These are phyloP conservation scores for Campoplex capitator DNA, from an alignment of 2,888 invertebrate genomes.

Conservation along the genomic window DNA sequence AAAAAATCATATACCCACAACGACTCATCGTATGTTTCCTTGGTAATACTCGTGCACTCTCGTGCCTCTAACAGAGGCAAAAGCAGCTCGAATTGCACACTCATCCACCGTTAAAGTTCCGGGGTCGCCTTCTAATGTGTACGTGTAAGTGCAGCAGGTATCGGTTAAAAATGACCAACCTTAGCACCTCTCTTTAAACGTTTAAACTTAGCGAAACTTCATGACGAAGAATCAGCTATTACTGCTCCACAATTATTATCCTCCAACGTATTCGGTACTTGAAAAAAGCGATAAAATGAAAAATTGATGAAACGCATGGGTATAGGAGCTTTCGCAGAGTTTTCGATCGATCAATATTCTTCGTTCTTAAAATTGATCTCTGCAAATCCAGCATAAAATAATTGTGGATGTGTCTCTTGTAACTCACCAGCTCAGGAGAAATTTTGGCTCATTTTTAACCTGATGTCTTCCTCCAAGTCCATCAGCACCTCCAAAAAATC, in stretches of 20 bases:
- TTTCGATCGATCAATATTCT: background rate
- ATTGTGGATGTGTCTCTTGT: too few relatives aligned
- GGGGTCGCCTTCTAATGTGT: background rate
- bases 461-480: too few relatives aligned
- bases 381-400: too few relatives aligned
- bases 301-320: background rate
- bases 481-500: too few relatives aligned
- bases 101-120: conserved; percentile 48
- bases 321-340: background rate
- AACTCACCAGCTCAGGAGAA: too few relatives aligned
- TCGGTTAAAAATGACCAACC: conserved; percentile 36
- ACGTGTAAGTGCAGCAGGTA: conserved; percentile 17
- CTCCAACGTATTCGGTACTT: background rate
- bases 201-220: background rate
- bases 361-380: too few relatives aligned
- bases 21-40: conserved; percentile 47
- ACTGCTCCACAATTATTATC: background rate
- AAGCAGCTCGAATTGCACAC: conserved; percentile 55
- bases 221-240: background rate
- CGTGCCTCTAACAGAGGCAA: conserved; percentile 9
- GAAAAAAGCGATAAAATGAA: background rate
- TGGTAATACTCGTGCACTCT: conserved; percentile 33
- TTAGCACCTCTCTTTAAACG: conserved; percentile 19
- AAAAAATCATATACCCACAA: conserved; percentile 41
- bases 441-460: too few relatives aligned